Evolutionary conservation across 2,113 vertebrate species (phyloP), one percentile per base, ranked within the genome.

Genomic region (Pseudopipra pipra): DNA sequence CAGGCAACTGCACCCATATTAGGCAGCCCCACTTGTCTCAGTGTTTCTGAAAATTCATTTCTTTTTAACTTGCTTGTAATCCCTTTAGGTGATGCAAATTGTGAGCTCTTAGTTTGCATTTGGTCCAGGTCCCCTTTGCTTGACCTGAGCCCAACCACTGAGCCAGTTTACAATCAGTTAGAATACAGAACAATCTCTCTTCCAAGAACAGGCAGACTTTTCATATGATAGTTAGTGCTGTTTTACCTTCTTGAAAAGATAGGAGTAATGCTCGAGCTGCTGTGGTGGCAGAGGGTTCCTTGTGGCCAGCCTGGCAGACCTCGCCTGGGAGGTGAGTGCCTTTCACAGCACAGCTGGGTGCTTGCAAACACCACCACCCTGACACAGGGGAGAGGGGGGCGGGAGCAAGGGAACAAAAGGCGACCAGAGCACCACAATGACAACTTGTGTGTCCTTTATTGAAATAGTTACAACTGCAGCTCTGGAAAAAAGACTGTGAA

Each of bases 371-470:
- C 16, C 15, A 22, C 15, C 44, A 35, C 10, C 13, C 19, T 43
- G 24, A 51, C 6, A 12, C 4, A 6, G 23, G 25, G 27, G 33
- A 44, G 46, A 80, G 31, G 37, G 39, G 8, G 46, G 41, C 4
- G 16, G 17, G 46, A 94, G 17, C 59, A 66, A 70, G 33, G 56
- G 41, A 78, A 81, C 17, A n/a, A 41, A 39, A 58, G 19, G 25
- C 4, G 12, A 27, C 35, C 20, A 7, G 24, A 9, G 17, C 33
- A 56, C 28, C 68, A 59, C 56, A 14, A 3, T 2, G 12, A 78
- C 73, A 91, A 89, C 33, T 23, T 14, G 19, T 84, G 84, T 85
- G 71, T 66, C 54, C 90, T 97, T 98, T 96, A 98, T 97, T 97
- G 78, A 92, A 93, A 93, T 93, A 96, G 83, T 91, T 95, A 97